phyloP scores from a whole-genome alignment of 2,113 vertebrate species.

The Sus scrofa region T2T-Sscrofa CM000828.6:67346001-67346500 shows the following conservation, averaged over 20 bases:
- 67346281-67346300: background rate
- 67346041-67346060: background rate
- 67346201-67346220: slow-evolving; percentile 47
- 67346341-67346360: background rate
- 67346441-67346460: background rate
- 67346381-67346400: background rate
- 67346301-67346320: background rate
- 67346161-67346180: background rate
- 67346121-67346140: slow-evolving; percentile 59
- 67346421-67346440: background rate
- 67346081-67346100: background rate
- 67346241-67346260: background rate
- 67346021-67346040: background rate
- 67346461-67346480: background rate
- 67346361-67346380: background rate
- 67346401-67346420: background rate
- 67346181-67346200: slow-evolving; percentile 22
- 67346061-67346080: slow-evolving; percentile 56
- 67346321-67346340: background rate
- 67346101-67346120: background rate
- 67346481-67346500: background rate
- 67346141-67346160: background rate
- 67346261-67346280: no score
- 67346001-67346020: no score
- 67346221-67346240: background rate